A percentile compares a stretch with the other conserved stretches of the same genome.
These are phyloP conservation scores for Stomatorhinus walkeri DNA, from an alignment of 2,797 vertebrate species.

Conservation along the genomic window DNA sequence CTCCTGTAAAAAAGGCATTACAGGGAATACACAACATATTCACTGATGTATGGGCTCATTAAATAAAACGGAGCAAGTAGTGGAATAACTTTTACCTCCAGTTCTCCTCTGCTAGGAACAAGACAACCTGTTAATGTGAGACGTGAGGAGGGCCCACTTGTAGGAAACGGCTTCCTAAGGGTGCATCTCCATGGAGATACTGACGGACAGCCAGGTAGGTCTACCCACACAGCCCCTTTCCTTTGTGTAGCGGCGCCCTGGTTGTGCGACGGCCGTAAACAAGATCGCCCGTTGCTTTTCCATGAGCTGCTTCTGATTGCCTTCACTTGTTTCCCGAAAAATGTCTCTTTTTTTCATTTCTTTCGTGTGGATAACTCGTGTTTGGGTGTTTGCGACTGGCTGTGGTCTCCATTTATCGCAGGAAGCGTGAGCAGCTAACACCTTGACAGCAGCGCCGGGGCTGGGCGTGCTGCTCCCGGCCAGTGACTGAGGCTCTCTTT, in stretches of 20 bases:
- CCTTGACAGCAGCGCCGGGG: not conserved
- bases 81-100: conserved; percentile 19
- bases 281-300: not conserved
- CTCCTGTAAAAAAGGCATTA: not conserved
- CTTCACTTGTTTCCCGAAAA: not conserved
- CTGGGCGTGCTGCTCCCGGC: not conserved
- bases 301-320: not conserved
- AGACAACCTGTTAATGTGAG: conserved; percentile 15
- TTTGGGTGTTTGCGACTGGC: not conserved
- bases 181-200: not conserved
- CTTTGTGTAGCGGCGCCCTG: not conserved
- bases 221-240: not conserved
- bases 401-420: conserved; percentile 23
- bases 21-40: not conserved
- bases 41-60: conserved; percentile 6
- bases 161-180: not conserved
- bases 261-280: not conserved
- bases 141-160: not conserved
- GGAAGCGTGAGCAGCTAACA: not conserved
- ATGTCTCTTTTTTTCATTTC: not conserved
- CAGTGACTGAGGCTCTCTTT: not conserved
- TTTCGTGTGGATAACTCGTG: not conserved
- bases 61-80: not conserved
- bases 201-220: not conserved
- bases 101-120: conserved; percentile 29